These are phyloP conservation scores for Zaprionus kolodkinae DNA, from an alignment of 1,140 invertebrate species.

Conservation along the genomic window DNA sequence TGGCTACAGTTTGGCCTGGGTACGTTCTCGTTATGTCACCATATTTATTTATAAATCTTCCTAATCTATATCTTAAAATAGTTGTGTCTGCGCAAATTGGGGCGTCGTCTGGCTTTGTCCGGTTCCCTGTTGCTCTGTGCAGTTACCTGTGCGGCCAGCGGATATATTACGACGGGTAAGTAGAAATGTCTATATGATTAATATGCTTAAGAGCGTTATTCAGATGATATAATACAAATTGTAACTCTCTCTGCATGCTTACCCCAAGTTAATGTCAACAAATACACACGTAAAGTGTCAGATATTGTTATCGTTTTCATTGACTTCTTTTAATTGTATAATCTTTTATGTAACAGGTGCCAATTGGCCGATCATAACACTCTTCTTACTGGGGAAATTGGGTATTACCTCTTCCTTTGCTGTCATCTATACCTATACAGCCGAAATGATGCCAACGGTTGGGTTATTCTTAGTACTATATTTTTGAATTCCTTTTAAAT, in stretches of 20 bases:
- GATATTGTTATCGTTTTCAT: background rate
- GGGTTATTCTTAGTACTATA: slow-evolving; percentile 41
- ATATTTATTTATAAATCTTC: slow-evolving; percentile 15
- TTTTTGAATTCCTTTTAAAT: background rate
- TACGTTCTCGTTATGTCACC: slow-evolving; percentile 28
- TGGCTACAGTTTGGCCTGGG: slow-evolving; percentile 85
- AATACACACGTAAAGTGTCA: slow-evolving; percentile 44
- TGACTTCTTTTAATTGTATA: background rate
- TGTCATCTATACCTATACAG: slow-evolving; percentile 87
- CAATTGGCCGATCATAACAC: slow-evolving; percentile 84
- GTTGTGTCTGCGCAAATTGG: slow-evolving; percentile 85
- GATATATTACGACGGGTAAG: slow-evolving; percentile 74
- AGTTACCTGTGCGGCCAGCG: slow-evolving; percentile 85
- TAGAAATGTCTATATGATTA: no score
- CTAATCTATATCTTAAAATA: slow-evolving; percentile 42
- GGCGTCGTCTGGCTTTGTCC: slow-evolving; percentile 85
- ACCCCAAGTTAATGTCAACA: slow-evolving; percentile 51
- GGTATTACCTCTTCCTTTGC: slow-evolving; percentile 87
- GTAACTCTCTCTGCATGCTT: slow-evolving; percentile 28
- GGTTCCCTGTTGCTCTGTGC: slow-evolving; percentile 86
- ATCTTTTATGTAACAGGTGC: slow-evolving; percentile 67
- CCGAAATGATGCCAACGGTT: slow-evolving; percentile 88
- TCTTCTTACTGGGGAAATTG: slow-evolving; percentile 88
- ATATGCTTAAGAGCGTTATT: no score
- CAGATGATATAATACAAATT: background rate